Base-by-base conservation (phyloP, 2,888 invertebrate species). In the Rotaria sp. region DNA sequence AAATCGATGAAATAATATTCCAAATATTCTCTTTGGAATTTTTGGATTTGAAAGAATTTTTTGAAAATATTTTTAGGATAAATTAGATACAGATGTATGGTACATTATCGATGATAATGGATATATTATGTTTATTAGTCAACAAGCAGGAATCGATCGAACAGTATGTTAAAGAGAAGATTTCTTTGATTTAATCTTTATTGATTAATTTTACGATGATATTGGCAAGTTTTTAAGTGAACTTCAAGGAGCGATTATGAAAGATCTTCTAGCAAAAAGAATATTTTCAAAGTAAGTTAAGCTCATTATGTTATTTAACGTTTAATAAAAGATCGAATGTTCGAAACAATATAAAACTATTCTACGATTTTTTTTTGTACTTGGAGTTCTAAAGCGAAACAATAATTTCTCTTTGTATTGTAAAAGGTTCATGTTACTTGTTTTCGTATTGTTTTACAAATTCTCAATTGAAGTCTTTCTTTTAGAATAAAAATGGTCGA, bases 91-190 rank as follows among this genome's bases (percentile, higher is more conserved):
- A 13, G 80, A 45, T 45, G 15, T 80, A 80, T 80, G 80, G 45
- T 80, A 80, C n/a, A 80, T 80, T 13, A 80, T 80, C 13, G 80
- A 80, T 45, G 80, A 80, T n/a, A 41, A 80, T 80, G 80, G 80
- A 26, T 80, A 45, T n/a, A 80, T 80, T 80, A 80, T 80, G 80
- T 80, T 80, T 45, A 45, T 80, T 45, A n/a, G 80, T 80, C 80
- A 45, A 24, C 80, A 41, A 45, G 38, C n/a, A 3, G 80, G 41
- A 45, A 45, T 18, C 2, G 80, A 80, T 80, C 80, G 80, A 80
- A 45, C n/a, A 4, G 80, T 80, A 80, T 45, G 26, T 2, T 5
- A 41, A 24, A 48, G 3, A 24, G 24, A 1, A 21, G 24, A 52
- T 4, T 18, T 50, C 50, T 18, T 18, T 50, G 8, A 52, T 0